phyloP scores from a whole-genome alignment of 1,140 invertebrate species.

The Orussus abietinus region DNA sequence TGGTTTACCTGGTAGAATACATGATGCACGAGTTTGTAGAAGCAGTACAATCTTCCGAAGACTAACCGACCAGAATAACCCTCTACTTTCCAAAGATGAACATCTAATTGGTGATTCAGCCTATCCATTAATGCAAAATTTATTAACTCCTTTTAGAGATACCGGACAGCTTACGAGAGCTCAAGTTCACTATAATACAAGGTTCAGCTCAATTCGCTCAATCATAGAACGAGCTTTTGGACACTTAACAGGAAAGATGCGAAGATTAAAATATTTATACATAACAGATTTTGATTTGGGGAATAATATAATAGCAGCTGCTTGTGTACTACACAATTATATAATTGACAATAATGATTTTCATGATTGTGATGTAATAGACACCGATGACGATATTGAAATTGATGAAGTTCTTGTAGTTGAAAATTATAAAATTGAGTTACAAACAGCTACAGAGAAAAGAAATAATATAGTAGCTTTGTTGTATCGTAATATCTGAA shows the following conservation, averaged over 20 bases:
- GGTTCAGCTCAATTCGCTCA: constrained; percentile 16
- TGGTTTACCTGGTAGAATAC: constrained; percentile 25
- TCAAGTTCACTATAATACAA: constrained; percentile 17
- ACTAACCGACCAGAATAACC: constrained; percentile 21
- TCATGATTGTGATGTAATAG: no score
- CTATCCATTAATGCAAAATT: constrained; percentile 18
- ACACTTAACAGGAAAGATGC: constrained; percentile 23
- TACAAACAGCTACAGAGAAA: no score
- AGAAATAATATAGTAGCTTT: no score
- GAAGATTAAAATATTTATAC: constrained; percentile 24
- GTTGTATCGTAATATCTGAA: no score
- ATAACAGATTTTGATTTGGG: constrained; percentile 15
- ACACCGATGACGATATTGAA: no score
- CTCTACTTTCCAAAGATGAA: constrained; percentile 5
- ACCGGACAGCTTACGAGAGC: constrained; percentile 15
- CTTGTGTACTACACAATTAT: constrained; percentile 26
- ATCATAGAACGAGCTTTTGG: constrained; percentile 26
- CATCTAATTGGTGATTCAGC: constrained; percentile 25
- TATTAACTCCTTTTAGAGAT: constrained; percentile 25
- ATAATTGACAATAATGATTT: no score
- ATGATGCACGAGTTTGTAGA: constrained; percentile 24
- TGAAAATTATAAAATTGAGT: no score
- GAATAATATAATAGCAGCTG: constrained; percentile 20
- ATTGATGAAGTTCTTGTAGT: no score
- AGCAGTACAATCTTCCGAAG: constrained; percentile 15